phyloP scores from a whole-genome alignment of 2,113 vertebrate species.

The Callorhinus ursinus region DNA sequence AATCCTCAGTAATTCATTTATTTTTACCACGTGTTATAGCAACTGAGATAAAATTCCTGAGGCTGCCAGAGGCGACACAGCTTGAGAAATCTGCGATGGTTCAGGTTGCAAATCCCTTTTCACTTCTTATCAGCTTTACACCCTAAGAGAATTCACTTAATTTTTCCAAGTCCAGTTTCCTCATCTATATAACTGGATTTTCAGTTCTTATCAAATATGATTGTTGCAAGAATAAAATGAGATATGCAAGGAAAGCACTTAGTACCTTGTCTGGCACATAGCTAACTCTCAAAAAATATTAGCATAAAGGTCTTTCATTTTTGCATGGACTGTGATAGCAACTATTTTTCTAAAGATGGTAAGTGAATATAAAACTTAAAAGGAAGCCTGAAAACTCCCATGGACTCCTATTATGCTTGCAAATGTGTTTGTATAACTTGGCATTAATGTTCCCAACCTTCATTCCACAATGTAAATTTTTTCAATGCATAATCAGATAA shows the following conservation, averaged over 20 bases:
- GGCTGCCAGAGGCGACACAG: not conserved
- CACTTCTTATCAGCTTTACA: not conserved
- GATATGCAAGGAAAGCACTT: not conserved
- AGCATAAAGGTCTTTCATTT: not conserved
- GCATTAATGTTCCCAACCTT: not conserved
- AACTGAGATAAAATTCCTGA: not conserved
- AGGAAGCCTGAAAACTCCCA: not conserved
- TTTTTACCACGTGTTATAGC: not conserved
- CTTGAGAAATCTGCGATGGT: not conserved
- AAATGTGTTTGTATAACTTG: slow-evolving; percentile 38
- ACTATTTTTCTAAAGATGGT: slow-evolving; percentile 21
- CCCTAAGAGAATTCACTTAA: not conserved
- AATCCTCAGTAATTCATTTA: not conserved
- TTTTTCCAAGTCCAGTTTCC: not conserved
- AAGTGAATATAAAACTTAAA: not conserved
- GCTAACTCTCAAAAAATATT: not conserved
- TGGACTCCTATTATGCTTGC: not conserved
- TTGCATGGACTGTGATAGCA: not conserved
- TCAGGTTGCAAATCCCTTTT: not conserved
- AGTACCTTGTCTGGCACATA: not conserved
- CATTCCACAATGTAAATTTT: not conserved
- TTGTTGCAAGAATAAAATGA: not conserved
- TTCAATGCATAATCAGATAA: not conserved
- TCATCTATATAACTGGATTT: not conserved
- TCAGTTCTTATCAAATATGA: not conserved